phyloP scores from a whole-genome alignment of 2,888 invertebrate genomes.

The Calameuta idolon region DNA sequence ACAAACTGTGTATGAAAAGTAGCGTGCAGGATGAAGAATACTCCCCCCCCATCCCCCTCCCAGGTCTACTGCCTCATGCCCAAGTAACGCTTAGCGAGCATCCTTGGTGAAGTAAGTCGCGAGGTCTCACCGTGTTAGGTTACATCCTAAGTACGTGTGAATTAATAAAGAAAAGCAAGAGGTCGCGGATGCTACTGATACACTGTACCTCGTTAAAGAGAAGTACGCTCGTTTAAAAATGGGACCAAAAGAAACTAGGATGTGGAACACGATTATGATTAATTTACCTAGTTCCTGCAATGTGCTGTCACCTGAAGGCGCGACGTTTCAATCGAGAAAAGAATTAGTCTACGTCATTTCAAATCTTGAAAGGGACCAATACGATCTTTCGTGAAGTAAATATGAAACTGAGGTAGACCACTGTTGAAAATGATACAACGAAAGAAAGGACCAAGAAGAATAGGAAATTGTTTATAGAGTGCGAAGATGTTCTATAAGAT shows the following conservation, averaged over 20 bases:
- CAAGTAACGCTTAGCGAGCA: not conserved
- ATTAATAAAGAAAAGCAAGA: not conserved
- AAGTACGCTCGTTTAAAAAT: not conserved
- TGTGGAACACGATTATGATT: not conserved
- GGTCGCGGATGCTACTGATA: not conserved
- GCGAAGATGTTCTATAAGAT: not conserved
- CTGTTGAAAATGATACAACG: not conserved
- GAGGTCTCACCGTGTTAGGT: not conserved
- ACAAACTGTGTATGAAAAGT: not conserved
- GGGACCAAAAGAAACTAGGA: not conserved
- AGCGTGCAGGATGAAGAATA: not conserved
- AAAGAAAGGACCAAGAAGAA: not conserved
- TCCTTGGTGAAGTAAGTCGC: not conserved
- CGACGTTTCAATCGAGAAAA: not conserved
- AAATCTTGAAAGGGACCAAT: not conserved
- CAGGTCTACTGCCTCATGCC: not conserved
- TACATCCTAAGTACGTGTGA: not conserved
- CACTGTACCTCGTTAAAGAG: not conserved
- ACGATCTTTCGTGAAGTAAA: not conserved
- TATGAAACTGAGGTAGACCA: not conserved
- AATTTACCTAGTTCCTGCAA: not conserved
- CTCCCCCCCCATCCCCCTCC: not conserved
- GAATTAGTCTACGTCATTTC: too few species aligned
- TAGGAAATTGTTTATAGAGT: not conserved
- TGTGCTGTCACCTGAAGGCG: not conserved